Evolutionary conservation across 2,113 vertebrate species (phyloP).

Genomic region (Pachycephala philippinensis): DNA sequence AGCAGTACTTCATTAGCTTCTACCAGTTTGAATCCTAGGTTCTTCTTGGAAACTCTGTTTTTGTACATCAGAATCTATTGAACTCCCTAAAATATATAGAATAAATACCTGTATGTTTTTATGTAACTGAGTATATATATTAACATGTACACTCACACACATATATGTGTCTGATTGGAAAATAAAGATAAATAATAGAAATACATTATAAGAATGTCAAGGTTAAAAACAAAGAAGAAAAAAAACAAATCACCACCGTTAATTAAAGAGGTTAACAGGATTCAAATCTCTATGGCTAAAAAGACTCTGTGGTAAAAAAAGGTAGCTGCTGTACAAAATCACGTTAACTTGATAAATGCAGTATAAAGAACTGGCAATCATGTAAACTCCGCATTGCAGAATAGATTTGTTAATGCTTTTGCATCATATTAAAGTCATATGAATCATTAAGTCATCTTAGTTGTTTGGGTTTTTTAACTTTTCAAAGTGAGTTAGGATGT

Average conservation of each 20-base stretch:
- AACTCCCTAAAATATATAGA: not conserved
- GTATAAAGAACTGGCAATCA: not conserved
- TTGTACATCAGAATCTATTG: not conserved
- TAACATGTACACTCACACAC: rapidly evolving
- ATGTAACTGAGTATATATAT: not conserved
- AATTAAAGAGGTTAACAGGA: not conserved
- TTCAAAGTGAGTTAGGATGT: not conserved
- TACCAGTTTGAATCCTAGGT: not conserved
- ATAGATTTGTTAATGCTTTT: not conserved
- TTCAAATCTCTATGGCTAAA: not conserved
- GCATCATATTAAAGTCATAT: not conserved
- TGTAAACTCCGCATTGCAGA: not conserved
- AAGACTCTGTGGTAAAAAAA: not conserved
- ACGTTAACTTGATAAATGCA: not conserved
- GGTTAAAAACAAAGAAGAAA: not conserved
- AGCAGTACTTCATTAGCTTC: not conserved
- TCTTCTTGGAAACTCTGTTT: not conserved
- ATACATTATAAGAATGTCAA: not conserved
- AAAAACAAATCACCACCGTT: not conserved
- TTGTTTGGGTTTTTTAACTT: not conserved
- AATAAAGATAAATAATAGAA: not conserved
- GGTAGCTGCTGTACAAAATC: not conserved
- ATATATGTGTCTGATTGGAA: not conserved
- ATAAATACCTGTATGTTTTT: not conserved
- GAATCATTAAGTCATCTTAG: not conserved